These are phyloP conservation scores for Bombus soroeensis DNA, from an alignment of 1,140 invertebrate genomes.

Conservation along the genomic window DNA sequence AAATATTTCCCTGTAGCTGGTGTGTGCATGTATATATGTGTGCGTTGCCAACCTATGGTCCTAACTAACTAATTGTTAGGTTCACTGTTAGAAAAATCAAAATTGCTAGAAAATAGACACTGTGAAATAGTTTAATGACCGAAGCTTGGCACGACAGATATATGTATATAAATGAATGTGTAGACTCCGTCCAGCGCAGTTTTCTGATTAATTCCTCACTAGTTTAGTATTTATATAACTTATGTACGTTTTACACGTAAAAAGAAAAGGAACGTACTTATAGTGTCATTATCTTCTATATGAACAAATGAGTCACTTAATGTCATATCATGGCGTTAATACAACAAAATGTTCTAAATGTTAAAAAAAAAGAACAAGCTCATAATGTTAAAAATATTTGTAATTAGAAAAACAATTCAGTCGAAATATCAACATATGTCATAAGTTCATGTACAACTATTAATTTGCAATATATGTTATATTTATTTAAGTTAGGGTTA, in stretches of 20 bases:
- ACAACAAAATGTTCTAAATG: conserved; percentile 24
- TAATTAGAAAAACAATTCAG: conserved; percentile 34
- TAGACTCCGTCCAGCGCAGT: conserved; percentile 82
- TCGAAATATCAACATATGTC: conserved; percentile 3
- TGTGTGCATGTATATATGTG: conserved; percentile 81
- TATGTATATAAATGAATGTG: conserved; percentile 82
- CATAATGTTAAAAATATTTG: conserved; percentile 36
- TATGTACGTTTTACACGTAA: conserved; percentile 41
- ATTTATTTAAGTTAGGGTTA: conserved; percentile 67
- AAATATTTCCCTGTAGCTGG: conserved; percentile 76
- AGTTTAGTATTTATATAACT: conserved; percentile 61
- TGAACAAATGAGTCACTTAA: conserved; percentile 43
- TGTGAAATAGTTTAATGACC: conserved; percentile 72
- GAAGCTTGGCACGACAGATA: conserved; percentile 81
- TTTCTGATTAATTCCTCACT: conserved; percentile 68
- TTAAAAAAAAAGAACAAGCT: conserved; percentile 26
- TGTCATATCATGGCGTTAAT: conserved; percentile 48
- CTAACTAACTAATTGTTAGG: conserved; percentile 53
- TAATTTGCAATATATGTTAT: conserved; percentile 43
- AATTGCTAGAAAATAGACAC: conserved; percentile 62
- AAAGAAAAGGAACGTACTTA: conserved; percentile 42
- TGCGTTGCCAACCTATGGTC: conserved; percentile 79
- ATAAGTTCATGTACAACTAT: conserved; percentile 29
- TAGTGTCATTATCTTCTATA: conserved; percentile 33
- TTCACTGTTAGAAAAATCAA: conserved; percentile 64